Percentiles rank a stretch among this genome's conserved stretches.
These are phyloP conservation scores for Herpetotheres cachinnans DNA, from an alignment of 2,113 vertebrate species.

Conservation along the genomic window DNA sequence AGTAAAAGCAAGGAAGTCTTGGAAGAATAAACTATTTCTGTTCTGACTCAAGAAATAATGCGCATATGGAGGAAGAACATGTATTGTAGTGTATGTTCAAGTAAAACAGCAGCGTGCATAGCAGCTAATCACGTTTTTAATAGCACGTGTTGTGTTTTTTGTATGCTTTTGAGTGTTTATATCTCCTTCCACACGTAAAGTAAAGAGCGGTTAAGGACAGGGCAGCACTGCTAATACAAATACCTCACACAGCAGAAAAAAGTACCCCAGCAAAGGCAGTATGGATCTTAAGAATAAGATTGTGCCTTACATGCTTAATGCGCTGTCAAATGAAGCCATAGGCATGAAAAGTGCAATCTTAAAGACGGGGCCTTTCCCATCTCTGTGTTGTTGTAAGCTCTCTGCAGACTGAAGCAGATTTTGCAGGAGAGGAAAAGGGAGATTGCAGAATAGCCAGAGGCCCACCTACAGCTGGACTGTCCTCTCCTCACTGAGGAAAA, in stretches of 20 bases:
- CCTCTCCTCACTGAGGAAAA: neutral
- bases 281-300: neutral
- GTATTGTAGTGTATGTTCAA: neutral
- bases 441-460: neutral
- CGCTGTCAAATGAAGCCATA: neutral
- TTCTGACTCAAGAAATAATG: neutral
- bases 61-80: neutral
- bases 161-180: rapidly evolving
- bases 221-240: neutral
- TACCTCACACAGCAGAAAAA: neutral
- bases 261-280: neutral
- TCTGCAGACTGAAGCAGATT: neutral
- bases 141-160: neutral
- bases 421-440: neutral
- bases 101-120: rapidly evolving
- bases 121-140: neutral
- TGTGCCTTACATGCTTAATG: neutral
- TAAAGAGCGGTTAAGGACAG: neutral
- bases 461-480: neutral
- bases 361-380: neutral
- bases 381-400: neutral
- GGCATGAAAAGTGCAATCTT: neutral
- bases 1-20: neutral
- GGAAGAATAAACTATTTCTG: neutral
- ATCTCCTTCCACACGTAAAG: neutral